Base-by-base conservation (phyloP, 1,140 invertebrate species). In the Tyrophagus putrescentiae region DNA sequence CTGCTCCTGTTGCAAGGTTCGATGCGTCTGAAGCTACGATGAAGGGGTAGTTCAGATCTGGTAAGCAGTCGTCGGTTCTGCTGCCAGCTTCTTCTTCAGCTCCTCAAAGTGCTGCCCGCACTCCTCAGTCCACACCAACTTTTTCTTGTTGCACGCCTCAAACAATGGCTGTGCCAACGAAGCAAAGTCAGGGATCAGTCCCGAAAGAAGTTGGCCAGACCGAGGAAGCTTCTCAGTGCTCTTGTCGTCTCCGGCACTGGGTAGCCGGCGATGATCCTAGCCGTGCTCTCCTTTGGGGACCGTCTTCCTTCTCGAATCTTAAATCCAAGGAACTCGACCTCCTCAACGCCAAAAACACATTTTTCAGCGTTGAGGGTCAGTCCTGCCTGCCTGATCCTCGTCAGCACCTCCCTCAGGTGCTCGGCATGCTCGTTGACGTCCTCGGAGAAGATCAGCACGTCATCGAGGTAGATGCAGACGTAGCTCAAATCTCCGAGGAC, bases 281-380 rank as follows among this genome's bases (percentile, higher is more conserved):
- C n/a, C n/a, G n/a, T n/a, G n/a, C n/a, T 50, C 11, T 50, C 32
- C 32, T 50, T 23, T 50, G 16, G 27, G 3, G 45, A 50, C 13
- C 25, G 2, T 50, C 31, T 34, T 18, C 28, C 61, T 4, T n/a
- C 48, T 6, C 4, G 23, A 36, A 65, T 59, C 7, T 25, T 25
- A 16, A 62, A 41, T 3, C 64, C 64, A 1, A 65, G 44, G 28
- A 36, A 68, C 6, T 41, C 36, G 4, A 68, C 31, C 34, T 39
- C 13, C 16, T 31, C 16, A 6, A 21, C 18, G 0, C 11, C 65
- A 56, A 67, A 60, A 18, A 1, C 4, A 64, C 64, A 66, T 57
- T 67, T 67, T 39, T 62, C 1, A 11, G 3, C 16, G 25, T 68
- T 60, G 3, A 68, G 16, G n/a, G 25, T 60, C 6, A 67, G 16